Base-by-base conservation (phyloP, 2,888 invertebrate species). In the Metalampra italica region DNA sequence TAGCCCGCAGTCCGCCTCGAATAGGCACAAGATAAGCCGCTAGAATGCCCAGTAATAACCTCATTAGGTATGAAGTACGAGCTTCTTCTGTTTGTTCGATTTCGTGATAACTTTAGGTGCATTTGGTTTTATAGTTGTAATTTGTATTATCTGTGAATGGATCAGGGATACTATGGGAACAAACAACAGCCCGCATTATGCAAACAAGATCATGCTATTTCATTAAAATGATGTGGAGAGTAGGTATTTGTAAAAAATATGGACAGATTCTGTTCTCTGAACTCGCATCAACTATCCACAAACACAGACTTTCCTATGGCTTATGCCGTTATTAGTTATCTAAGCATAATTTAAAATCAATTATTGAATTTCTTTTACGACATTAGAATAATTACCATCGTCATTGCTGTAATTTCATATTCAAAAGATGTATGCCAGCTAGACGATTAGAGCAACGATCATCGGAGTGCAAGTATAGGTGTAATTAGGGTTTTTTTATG, bases 11-110 rank as follows among this genome's bases (percentile, higher is more conserved):
- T 72, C 66, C 75, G 75, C 79, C 75, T 71, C 78, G 78, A 75
- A 75, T 76, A 75, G 78, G 75, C 69, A 59, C 65, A 57, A 88
- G 86, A 87, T 86, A 77, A 68, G 68, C 22, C 22, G 66, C 78
- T 76, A 80, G 80, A 84, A 82, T 74, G 78, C 81, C 76, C 81
- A 70, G 76, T 87, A 88, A 89, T 88, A 87, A 87, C 86, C 88
- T 87, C 85, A 85, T 89, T 86, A 22, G 22, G 22, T 22, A 87
- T 88, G 78, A 84, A 85, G 82, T 86, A 79, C 71, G 63, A 66
- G 68, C 75, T 73, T 74, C 71, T 71, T 68, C 7, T 32, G 75
- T 77, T 78, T 75, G 68, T 69, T 68, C 66, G 75, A 78, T 79
- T 7, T 39, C n/a, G 7, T 13, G 15, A 39, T 39, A 39, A n/a